Percentiles rank a stretch among this genome's conserved stretches.
phyloP scores from a whole-genome alignment of 2,888 invertebrate species.

The Tuta absoluta region DNA sequence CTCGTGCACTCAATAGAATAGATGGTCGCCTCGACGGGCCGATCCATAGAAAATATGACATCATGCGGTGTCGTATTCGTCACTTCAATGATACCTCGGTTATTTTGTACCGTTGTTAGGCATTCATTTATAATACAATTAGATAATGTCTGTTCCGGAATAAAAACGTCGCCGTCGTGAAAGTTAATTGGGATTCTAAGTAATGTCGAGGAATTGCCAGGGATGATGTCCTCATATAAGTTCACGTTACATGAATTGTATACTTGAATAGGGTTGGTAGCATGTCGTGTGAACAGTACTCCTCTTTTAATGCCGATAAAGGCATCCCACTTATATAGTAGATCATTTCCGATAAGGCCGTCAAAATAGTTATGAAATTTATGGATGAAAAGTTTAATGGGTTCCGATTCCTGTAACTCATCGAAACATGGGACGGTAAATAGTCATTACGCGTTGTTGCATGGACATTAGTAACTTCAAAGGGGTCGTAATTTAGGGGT shows the following conservation, averaged over 20 bases:
- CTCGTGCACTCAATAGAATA: neutral
- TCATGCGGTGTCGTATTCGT: neutral
- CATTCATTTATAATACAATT: constrained; percentile 8
- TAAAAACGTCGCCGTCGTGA: neutral
- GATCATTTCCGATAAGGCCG: constrained; percentile 36
- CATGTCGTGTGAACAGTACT: constrained; percentile 31
- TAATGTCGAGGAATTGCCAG: neutral
- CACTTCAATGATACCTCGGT: neutral
- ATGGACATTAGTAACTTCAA: too few relatives aligned
- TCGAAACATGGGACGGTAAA: too few relatives aligned
- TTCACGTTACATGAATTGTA: constrained; percentile 31
- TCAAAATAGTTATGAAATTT: constrained; percentile 35
- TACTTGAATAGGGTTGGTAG: constrained; percentile 29
- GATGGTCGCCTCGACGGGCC: neutral
- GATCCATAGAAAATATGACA: neutral
- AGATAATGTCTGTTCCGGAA: neutral
- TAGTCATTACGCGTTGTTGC: too few relatives aligned
- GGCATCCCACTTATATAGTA: constrained; percentile 35
- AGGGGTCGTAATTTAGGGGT: too few relatives aligned
- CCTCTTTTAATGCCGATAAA: constrained; percentile 37
- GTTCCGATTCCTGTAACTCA: constrained; percentile 14
- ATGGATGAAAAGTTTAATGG: constrained; percentile 30
- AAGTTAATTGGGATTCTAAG: neutral
- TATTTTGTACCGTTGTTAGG: neutral
- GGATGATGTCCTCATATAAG: constrained; percentile 32